Base-by-base conservation (phyloP, 2,113 vertebrate species). In the Pollachius pollachius region DNA sequence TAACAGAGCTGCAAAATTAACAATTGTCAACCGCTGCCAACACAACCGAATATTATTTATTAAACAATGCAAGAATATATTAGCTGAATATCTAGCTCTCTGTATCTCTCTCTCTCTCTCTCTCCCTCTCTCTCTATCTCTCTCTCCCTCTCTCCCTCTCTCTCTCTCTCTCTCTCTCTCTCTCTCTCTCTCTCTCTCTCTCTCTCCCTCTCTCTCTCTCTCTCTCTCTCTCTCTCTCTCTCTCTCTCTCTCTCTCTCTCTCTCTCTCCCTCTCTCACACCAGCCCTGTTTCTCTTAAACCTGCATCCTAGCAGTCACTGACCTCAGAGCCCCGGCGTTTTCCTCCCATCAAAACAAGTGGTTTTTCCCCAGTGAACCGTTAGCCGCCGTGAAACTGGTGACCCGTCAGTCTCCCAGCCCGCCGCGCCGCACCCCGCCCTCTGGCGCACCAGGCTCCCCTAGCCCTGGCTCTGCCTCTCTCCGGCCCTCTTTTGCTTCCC, bases 401-500 rank as follows among this genome's bases (percentile, higher is more conserved):
- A 84, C 81, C 73, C 81, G 75, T 82, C 78, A 66, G 74, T 37
- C 73, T 58, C 64, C 68, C 70, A 72, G 52, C 73, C 77, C 73
- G 27, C 16, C 71, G 19, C 57, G 52, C 25, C 58, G 27, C 59
- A 17, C 12, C 54, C 69, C 73, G 7, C 41, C 64, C 60, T 65
- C 18, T 75, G 77, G 79, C 52, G 74, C 82, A 83, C 81, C 85
- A 78, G 82, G 78, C 80, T 68, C 3, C 66, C 30, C 62, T 15
- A 12, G 58, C 37, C 9, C 73, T 83, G 27, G 67, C 84, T 83
- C 86, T 82, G 79, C 81, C 71, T 81, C 84, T 83, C 79, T 85
- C 77, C 81, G 79, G 76, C 84, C 81, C 82, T 84, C 84, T 84
- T 79, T 83, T 88, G 82, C 84, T 77, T 82, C 88, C 80, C 59